Conservation (phyloP, 2,797 vertebrate species). For the Sebastes iracundus region DNA sequence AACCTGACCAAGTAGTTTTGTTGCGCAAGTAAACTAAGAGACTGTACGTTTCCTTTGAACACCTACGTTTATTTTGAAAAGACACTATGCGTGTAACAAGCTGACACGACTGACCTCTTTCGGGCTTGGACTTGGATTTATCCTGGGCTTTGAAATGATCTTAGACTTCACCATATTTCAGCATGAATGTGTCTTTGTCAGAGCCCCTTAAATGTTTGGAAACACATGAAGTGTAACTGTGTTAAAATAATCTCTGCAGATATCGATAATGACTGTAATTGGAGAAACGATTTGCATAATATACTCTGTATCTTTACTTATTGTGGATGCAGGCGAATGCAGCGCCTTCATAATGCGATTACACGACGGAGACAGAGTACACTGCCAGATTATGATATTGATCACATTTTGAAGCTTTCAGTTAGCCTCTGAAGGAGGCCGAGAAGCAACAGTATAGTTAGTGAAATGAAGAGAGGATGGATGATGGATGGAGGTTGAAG, state of each 20-base stretch:
- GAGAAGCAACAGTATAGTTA: conserved; percentile 10
- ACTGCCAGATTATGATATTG: conserved; percentile 40
- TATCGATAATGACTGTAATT: background rate
- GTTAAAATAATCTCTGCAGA: background rate
- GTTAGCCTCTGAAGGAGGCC: background rate
- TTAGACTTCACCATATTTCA: background rate
- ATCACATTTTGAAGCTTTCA: conserved; percentile 29
- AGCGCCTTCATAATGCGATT: conserved; percentile 22
- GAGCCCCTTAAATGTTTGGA: background rate
- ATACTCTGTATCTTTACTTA: background rate
- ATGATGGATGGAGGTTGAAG: background rate
- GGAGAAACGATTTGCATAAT: conserved; percentile 6
- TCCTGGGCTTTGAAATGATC: background rate
- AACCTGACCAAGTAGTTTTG: too few relatives aligned
- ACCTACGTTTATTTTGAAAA: too few relatives aligned
- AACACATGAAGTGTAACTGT: background rate
- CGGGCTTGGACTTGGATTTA: background rate
- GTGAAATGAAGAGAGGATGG: conserved; percentile 4
- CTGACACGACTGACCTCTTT: background rate
- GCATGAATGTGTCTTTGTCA: background rate
- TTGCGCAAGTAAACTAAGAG: too few relatives aligned
- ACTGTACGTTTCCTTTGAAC: too few relatives aligned
- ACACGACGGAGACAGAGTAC: conserved; percentile 12
- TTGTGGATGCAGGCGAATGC: background rate
- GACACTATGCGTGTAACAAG: too few relatives aligned